phyloP scores from a whole-genome alignment of 2,797 vertebrate genomes.

The Neosalanx taihuensis region DNA sequence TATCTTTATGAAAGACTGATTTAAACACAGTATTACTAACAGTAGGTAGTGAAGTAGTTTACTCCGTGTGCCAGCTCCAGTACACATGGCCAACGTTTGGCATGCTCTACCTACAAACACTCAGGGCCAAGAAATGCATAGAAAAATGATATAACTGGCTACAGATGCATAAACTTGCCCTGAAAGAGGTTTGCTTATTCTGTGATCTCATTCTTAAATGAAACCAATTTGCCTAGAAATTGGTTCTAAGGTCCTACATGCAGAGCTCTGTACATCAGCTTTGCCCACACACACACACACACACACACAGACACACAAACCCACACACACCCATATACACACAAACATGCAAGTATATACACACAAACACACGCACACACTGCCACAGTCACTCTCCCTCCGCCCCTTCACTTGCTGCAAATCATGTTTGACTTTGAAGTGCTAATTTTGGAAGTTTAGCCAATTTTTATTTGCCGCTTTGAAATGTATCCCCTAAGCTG shows the following conservation, averaged over 20 bases:
- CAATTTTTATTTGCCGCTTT: constrained; percentile 87
- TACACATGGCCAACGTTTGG: constrained; percentile 62
- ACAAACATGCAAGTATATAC: constrained; percentile 5
- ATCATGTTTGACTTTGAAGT: constrained; percentile 88
- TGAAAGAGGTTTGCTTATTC: constrained; percentile 80
- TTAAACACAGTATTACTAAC: background rate
- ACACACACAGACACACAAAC: constrained; percentile 34
- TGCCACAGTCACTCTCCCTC: constrained; percentile 74
- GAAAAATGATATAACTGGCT: constrained; percentile 74
- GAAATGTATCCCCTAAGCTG: constrained; percentile 85
- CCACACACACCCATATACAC: constrained; percentile 19
- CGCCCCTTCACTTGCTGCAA: constrained; percentile 74
- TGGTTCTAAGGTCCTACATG: constrained; percentile 83
- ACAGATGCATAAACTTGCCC: constrained; percentile 77
- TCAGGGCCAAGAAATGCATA: constrained; percentile 65
- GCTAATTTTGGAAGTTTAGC: constrained; percentile 88
- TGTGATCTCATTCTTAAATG: constrained; percentile 84
- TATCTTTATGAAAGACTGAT: background rate
- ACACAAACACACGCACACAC: constrained; percentile 42
- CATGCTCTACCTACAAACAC: constrained; percentile 70
- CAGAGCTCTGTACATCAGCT: constrained; percentile 78
- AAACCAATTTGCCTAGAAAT: constrained; percentile 87
- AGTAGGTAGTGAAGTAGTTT: background rate
- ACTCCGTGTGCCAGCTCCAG: constrained; percentile 25
- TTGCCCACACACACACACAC: constrained; percentile 36